These are phyloP conservation scores for Lumbricus terrestris DNA, from an alignment of 2,888 invertebrate species.

Conservation along the genomic window DNA sequence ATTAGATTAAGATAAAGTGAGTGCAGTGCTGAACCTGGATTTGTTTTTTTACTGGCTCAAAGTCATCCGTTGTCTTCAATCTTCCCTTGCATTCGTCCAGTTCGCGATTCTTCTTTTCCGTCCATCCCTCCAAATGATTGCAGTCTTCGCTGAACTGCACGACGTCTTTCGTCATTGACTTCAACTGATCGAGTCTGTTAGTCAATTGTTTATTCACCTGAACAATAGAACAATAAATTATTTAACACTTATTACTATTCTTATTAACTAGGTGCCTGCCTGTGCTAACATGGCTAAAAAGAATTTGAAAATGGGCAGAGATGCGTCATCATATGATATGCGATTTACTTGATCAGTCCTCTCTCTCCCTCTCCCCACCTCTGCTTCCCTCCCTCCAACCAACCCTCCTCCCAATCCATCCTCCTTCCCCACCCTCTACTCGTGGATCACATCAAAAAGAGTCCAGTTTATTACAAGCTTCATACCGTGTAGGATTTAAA, in stretches of 20 bases:
- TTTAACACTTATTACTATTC: background rate
- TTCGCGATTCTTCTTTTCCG: slow-evolving; percentile 40
- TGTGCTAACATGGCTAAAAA: background rate
- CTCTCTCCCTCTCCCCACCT: too few species aligned
- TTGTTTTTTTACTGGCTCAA: slow-evolving; percentile 22
- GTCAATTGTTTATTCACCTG: slow-evolving; percentile 47
- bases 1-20: slow-evolving; percentile 6
- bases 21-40: slow-evolving; percentile 10
- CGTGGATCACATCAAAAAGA: too few species aligned
- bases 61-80: slow-evolving; percentile 22
- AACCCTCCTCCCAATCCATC: too few species aligned
- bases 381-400: too few species aligned
- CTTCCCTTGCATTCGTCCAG: slow-evolving; percentile 26
- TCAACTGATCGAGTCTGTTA: slow-evolving; percentile 61
- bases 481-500: too few species aligned
- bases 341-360: too few species aligned
- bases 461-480: too few species aligned
- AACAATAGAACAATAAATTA: slow-evolving; percentile 1
- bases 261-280: background rate
- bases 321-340: too few species aligned
- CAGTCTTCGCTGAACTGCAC: slow-evolving; percentile 76
- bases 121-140: slow-evolving; percentile 52
- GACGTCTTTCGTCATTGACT: slow-evolving; percentile 73
- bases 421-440: too few species aligned
- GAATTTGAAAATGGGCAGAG: too few species aligned